These are phyloP conservation scores for Dufourea novaeangliae DNA, from an alignment of 1,140 invertebrate genomes.

Conservation along the genomic window DNA sequence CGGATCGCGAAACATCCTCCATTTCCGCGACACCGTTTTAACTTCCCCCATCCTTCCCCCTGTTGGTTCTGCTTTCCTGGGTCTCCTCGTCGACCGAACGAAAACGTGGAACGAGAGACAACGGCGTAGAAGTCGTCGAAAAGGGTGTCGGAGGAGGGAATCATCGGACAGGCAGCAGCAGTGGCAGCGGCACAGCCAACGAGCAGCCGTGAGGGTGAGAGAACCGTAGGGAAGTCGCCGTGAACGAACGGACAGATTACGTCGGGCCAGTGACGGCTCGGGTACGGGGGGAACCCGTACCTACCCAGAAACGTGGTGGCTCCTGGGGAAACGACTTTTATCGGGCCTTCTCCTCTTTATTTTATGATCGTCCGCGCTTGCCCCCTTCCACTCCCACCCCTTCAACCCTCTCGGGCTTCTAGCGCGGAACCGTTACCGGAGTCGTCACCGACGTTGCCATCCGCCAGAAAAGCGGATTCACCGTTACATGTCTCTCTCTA, in stretches of 20 bases:
- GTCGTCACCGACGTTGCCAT: conserved; percentile 56
- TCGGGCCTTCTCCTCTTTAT: conserved; percentile 42
- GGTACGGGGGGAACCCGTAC: conserved; percentile 74
- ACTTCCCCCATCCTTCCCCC: background rate
- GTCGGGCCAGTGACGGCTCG: conserved; percentile 79
- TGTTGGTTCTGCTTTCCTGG: background rate
- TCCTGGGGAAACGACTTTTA: conserved; percentile 61
- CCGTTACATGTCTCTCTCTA: conserved; percentile 55
- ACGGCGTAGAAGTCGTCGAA: background rate
- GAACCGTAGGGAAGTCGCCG: conserved; percentile 69
- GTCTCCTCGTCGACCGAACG: background rate
- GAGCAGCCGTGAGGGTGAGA: conserved; percentile 26
- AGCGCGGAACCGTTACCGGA: conserved; percentile 11
- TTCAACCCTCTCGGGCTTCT: background rate
- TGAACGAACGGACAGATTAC: conserved; percentile 82
- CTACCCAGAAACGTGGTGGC: conserved; percentile 40
- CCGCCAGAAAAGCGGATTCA: conserved; percentile 66
- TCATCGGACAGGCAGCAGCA: conserved; percentile 55
- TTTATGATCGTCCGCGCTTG: conserved; percentile 30
- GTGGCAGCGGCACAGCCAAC: conserved; percentile 44
- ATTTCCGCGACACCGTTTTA: conserved; percentile 14
- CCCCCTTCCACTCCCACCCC: background rate
- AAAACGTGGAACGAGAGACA: background rate
- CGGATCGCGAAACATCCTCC: background rate
- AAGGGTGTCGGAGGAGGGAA: conserved; percentile 38